Conservation (phyloP, 2,113 vertebrate genomes). For the Xerus inauris region DNA sequence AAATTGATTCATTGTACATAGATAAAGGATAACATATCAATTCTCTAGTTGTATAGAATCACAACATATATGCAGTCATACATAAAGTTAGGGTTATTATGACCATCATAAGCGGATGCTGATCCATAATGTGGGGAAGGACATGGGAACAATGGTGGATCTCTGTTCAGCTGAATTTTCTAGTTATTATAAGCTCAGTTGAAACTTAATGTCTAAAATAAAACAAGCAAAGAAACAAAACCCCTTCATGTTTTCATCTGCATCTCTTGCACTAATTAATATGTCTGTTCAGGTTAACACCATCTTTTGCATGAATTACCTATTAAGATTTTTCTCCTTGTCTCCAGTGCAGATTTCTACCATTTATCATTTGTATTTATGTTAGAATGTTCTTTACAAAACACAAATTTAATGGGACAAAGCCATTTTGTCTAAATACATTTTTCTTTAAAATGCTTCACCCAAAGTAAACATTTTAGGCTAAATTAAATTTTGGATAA, state of each 20-base stretch:
- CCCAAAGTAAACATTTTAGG: constrained; percentile 34
- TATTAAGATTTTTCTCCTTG: neutral
- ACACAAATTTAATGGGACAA: neutral
- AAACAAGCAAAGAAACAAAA: too few relatives aligned
- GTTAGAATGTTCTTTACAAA: neutral
- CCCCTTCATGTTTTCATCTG: neutral
- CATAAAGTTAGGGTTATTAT: too few relatives aligned
- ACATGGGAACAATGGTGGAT: too few relatives aligned
- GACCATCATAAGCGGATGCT: too few relatives aligned
- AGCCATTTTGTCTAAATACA: constrained; percentile 15
- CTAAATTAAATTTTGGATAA: constrained; percentile 33
- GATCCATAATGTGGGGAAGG: too few relatives aligned
- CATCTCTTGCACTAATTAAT: neutral
- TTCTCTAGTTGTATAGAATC: too few relatives aligned
- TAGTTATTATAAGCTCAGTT: neutral
- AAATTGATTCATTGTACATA: too few relatives aligned
- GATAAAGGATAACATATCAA: too few relatives aligned
- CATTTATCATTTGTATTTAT: neutral
- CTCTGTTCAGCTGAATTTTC: neutral
- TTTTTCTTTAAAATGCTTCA: neutral
- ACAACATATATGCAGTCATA: too few relatives aligned
- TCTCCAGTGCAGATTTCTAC: neutral
- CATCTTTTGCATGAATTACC: neutral
- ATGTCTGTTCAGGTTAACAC: neutral
- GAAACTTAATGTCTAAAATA: neutral